Evolutionary conservation across 1,140 invertebrate species (phyloP).

Genomic region (Drosophila saltans): DNA sequence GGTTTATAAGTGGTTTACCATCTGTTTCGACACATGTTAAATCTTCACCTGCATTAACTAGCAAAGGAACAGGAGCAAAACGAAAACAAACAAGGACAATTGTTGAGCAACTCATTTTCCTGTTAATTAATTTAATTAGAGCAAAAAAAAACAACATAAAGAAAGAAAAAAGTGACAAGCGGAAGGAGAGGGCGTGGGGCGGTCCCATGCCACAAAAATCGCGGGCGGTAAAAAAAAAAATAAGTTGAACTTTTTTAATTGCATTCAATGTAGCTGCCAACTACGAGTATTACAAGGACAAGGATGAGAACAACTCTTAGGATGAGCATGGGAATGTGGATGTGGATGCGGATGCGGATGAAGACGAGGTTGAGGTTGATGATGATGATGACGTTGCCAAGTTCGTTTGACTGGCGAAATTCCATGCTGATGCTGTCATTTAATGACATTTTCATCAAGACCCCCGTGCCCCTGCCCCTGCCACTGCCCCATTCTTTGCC

Average conservation of each 20-base stretch:
- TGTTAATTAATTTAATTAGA: constrained; percentile 79
- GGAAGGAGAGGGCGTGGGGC: no score
- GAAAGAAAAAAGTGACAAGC: no score
- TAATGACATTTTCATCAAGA: constrained; percentile 78
- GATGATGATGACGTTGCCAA: constrained; percentile 53
- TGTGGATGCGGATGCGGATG: constrained; percentile 11
- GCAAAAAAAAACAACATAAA: not conserved
- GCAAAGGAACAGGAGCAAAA: not conserved
- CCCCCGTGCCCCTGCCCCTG: not conserved
- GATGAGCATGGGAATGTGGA: not conserved
- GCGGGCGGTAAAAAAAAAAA: constrained; percentile 2
- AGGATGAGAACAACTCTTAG: constrained; percentile 2
- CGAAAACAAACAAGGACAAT: constrained; percentile 39
- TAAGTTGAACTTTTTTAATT: constrained; percentile 74
- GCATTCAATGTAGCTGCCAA: constrained; percentile 78
- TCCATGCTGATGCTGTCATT: constrained; percentile 54
- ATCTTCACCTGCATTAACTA: constrained; percentile 43
- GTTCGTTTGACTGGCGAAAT: constrained; percentile 50
- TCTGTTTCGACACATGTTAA: constrained; percentile 23
- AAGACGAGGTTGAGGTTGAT: not conserved
- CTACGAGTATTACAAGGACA: constrained; percentile 35
- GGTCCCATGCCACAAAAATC: not conserved
- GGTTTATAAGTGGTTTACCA: not conserved
- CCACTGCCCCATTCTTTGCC: not conserved
- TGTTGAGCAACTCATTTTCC: constrained; percentile 73